Evolutionary conservation across 2,888 invertebrate genomes (phyloP).

Genomic region (Archips xylosteana): DNA sequence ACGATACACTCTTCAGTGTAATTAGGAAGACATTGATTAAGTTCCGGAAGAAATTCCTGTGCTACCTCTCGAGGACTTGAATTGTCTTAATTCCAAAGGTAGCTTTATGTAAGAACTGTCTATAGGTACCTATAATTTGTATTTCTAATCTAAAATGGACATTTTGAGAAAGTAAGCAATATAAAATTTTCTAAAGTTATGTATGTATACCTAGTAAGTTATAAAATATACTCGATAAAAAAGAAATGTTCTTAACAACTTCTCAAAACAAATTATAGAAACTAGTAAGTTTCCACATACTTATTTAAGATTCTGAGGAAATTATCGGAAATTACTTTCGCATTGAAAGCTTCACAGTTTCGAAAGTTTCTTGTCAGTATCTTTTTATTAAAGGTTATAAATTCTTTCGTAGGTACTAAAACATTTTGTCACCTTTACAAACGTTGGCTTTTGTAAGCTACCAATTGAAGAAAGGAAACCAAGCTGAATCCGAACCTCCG

Average conservation of each 20-base stretch:
- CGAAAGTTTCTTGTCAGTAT: background rate
- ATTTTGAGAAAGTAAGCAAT: no score
- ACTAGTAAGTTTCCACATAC: no score
- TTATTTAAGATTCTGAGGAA: no score
- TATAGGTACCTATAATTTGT: background rate
- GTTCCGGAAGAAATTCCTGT: conserved; percentile 6
- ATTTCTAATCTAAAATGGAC: no score
- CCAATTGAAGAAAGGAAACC: background rate
- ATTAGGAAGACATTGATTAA: conserved; percentile 36
- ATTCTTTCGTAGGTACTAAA: background rate
- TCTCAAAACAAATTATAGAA: no score
- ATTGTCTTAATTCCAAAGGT: conserved; percentile 2
- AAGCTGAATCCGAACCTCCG: background rate
- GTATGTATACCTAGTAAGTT: no score
- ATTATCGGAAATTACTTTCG: no score
- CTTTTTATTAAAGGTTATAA: no score
- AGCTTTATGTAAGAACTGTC: background rate
- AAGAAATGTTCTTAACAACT: no score
- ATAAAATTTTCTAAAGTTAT: no score
- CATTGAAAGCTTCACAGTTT: background rate
- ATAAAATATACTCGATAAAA: no score
- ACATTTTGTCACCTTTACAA: background rate
- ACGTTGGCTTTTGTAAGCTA: background rate
- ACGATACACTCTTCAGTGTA: conserved; percentile 43
- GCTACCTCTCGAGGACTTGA: background rate